Conservation (phyloP, 2,888 invertebrate species). For the Machimus atricapillus region DNA sequence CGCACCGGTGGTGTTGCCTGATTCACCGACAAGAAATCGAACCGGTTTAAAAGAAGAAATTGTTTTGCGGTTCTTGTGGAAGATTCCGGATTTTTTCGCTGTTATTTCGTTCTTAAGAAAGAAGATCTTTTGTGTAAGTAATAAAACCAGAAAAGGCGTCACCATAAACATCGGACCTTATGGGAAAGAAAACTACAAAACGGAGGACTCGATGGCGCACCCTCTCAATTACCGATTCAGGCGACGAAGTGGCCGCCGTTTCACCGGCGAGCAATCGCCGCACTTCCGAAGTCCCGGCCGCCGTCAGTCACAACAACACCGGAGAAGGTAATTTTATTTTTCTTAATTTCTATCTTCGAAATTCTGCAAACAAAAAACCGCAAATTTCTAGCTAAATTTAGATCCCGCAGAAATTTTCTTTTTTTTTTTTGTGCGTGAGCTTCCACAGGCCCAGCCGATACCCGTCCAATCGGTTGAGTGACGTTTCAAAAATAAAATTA, state of each 20-base stretch:
- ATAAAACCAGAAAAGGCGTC: not conserved
- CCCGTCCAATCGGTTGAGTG: not conserved
- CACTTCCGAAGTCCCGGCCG: not conserved
- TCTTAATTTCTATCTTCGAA: not conserved
- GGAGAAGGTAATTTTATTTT: not conserved
- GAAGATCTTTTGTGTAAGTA: not conserved
- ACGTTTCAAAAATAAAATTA: not conserved
- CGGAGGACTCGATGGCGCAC: constrained; percentile 71
- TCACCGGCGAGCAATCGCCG: not conserved
- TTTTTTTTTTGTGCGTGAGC: not conserved
- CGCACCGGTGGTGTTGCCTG: not conserved
- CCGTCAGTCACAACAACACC: not conserved
- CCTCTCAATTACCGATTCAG: constrained; percentile 66
- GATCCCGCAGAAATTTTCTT: not conserved
- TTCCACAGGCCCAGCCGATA: not conserved
- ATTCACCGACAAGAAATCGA: not conserved
- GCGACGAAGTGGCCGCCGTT: constrained; percentile 45
- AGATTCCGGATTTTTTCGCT: not conserved
- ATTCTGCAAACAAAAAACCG: not conserved
- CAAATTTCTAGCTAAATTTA: not conserved
- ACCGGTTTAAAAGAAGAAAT: not conserved
- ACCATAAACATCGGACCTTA: constrained; percentile 51
- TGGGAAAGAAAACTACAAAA: constrained; percentile 68
- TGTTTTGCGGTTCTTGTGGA: not conserved
- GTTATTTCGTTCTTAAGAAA: no score